Evolutionary conservation across 2,797 vertebrate genomes (phyloP), one percentile per base, ranked within the genome.

Genomic region (Sebastes kiyomatsui): DNA sequence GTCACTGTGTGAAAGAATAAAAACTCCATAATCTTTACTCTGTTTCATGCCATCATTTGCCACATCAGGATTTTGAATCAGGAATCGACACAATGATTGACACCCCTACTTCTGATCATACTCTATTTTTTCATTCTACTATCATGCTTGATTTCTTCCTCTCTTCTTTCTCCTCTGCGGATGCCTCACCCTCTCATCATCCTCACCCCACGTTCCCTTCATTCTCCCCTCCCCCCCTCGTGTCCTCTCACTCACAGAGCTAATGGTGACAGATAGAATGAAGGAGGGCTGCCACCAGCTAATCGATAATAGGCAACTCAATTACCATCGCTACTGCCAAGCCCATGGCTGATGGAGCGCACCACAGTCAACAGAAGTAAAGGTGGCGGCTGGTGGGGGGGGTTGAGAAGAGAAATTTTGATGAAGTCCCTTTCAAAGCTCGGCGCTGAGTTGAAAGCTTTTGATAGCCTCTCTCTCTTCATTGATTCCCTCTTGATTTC

Each of bases 241-340:
- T 22, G 67, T 56, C 61, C 56, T n/a, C 60, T 83, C 73, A 27
- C 38, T 84, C 69, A 65, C 69, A 67, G 35, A 74, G 79, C 71
- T 84, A 85, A 84, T 72, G 75, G 80, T 77, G 84, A 89, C 81
- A 74, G 80, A 77, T 35, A 67, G 80, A 88, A 91, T 91, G 85
- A 93, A 92, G 75, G 85, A 79, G 42, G 30, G 55, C 82, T 85
- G 87, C 90, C 87, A 77, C 38, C 55, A 92, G 73, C 68, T 81
- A 88, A 94, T 94, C 91, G 54, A 95, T 95, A 93, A 90, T 72
- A 75, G 82, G 90, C 85, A 91, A 91, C 91, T 90, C 72, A 89
- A 93, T 93, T 80, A 83, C 87, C 91, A 86, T 74, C 25, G 46
- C 73, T 66, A 55, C 81, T 79, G 77, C 87, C 81, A 66, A 82